These are phyloP conservation scores for Drosophila subsilvestris DNA, from an alignment of 2,888 invertebrate species.

Conservation along the genomic window DNA sequence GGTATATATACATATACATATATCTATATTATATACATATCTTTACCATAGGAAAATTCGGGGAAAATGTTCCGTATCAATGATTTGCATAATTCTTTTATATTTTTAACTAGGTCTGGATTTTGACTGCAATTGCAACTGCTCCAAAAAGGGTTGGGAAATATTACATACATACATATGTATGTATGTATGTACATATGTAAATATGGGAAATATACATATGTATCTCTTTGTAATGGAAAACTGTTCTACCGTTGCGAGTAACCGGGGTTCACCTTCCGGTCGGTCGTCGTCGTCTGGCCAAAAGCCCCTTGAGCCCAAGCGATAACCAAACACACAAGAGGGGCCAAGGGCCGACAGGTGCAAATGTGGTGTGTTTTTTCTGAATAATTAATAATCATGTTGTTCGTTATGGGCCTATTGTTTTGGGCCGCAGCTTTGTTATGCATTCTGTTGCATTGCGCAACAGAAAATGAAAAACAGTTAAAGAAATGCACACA, in stretches of 20 bases:
- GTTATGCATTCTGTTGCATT: constrained; percentile 74
- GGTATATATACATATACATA: no score
- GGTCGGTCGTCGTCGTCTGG: constrained; percentile 43
- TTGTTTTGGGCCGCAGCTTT: constrained; percentile 59
- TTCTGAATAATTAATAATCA: constrained; percentile 70
- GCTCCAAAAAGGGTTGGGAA: no score
- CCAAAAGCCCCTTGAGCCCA: constrained; percentile 17
- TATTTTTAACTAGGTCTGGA: no score
- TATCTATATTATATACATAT: no score
- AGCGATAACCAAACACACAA: constrained; percentile 31
- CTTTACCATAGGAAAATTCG: no score
- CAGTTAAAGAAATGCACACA: constrained; percentile 48
- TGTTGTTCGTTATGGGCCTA: constrained; percentile 60
- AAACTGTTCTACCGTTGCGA: constrained; percentile 49
- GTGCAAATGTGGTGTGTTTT: constrained; percentile 60
- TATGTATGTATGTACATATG: no score
- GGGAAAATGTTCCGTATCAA: no score
- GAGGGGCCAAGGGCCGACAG: constrained; percentile 45
- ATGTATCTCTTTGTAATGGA: constrained; percentile 36
- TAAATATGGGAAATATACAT: no score
- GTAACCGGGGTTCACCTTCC: constrained; percentile 51
- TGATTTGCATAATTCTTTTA: no score
- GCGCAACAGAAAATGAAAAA: constrained; percentile 52
- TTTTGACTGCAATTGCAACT: no score
- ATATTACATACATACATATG: no score